phyloP scores from a whole-genome alignment of 2,113 vertebrate species.

The Brachyhypopomus gauderio region DNA sequence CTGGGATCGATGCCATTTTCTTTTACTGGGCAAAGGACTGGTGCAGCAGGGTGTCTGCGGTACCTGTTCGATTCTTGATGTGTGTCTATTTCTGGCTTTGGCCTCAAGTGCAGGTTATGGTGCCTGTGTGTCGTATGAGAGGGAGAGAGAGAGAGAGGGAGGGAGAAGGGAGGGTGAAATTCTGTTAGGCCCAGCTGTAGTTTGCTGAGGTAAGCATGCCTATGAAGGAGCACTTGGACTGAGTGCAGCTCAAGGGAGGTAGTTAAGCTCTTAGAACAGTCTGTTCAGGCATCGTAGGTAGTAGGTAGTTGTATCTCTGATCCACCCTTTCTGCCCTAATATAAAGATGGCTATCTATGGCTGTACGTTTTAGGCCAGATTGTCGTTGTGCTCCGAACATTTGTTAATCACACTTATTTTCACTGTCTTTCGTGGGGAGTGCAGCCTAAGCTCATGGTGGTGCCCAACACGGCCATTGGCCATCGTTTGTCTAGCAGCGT shows the following conservation, averaged over 20 bases:
- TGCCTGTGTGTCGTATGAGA: neutral
- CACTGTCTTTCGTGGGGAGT: constrained; percentile 21
- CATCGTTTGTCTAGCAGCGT: neutral
- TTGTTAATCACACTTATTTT: constrained; percentile 32
- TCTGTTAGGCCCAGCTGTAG: constrained; percentile 10
- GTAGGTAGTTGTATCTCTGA: constrained; percentile 30
- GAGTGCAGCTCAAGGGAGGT: neutral
- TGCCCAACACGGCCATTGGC: neutral
- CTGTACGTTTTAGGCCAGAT: constrained; percentile 15
- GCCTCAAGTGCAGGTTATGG: neutral
- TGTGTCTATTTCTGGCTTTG: constrained; percentile 21
- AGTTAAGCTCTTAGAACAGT: constrained; percentile 30
- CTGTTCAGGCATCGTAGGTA: constrained; percentile 36
- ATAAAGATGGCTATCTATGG: constrained; percentile 24
- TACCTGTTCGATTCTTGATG: constrained; percentile 28
- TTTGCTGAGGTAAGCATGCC: constrained; percentile 58
- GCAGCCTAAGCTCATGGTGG: neutral
- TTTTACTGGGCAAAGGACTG: constrained; percentile 20
- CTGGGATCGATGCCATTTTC: neutral
- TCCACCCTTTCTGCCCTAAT: constrained; percentile 30
- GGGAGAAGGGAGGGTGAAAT: constrained; percentile 9
- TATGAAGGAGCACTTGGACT: neutral
- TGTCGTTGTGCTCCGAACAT: neutral
- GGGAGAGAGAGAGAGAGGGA: neutral
- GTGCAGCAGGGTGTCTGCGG: constrained; percentile 24